These are phyloP conservation scores for Acrobasis consociella DNA, from an alignment of 2,888 invertebrate species.

Conservation along the genomic window DNA sequence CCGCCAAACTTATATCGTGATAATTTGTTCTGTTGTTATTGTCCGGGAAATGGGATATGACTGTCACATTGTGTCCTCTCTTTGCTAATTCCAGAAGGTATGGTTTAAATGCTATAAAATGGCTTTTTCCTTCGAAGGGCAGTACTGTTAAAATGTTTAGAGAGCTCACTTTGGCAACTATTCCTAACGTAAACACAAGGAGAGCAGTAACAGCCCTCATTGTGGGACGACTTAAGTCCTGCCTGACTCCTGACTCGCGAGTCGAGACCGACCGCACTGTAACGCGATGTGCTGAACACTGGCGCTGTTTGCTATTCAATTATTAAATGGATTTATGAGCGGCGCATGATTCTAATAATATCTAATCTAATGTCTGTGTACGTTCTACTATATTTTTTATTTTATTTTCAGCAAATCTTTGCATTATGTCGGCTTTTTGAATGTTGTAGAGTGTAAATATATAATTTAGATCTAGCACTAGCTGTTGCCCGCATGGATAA, in stretches of 20 bases:
- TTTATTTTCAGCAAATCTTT: no score
- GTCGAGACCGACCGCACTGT: not conserved
- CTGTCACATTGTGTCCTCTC: slow-evolving; percentile 85
- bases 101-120: slow-evolving; percentile 85
- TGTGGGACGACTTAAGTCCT: no score
- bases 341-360: not conserved
- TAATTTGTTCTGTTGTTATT: slow-evolving; percentile 9
- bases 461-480: no score
- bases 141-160: slow-evolving; percentile 84
- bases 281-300: not conserved
- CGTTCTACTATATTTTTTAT: no score
- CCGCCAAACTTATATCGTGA: slow-evolving; percentile 36
- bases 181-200: slow-evolving; percentile 28
- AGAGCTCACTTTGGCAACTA: slow-evolving; percentile 40
- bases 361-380: no score
- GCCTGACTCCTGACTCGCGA: no score
- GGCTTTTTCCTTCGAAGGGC: slow-evolving; percentile 86
- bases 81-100: slow-evolving; percentile 81
- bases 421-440: no score
- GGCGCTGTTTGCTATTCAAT: not conserved
- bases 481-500: no score
- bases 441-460: no score
- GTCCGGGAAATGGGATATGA: slow-evolving; percentile 82
- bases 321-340: not conserved
- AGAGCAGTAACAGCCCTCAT: slow-evolving; percentile 8